A percentile compares a stretch with the other conserved stretches of the same genome.
These are phyloP conservation scores for Danio tinwini DNA, from an alignment of 2,797 vertebrate genomes.

Conservation along the genomic window DNA sequence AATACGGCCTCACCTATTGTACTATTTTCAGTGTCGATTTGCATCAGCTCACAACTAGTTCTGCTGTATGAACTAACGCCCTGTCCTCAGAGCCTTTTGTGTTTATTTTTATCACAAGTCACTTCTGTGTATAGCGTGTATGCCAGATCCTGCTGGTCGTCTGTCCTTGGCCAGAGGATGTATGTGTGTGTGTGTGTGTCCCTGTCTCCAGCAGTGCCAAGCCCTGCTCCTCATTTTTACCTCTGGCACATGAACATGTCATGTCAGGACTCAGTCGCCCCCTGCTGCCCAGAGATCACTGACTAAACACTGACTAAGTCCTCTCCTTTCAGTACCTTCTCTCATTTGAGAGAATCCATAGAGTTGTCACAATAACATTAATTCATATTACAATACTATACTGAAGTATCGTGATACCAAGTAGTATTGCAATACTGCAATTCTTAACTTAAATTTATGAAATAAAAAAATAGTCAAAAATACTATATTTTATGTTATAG, in stretches of 20 bases:
- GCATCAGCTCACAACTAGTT: not conserved
- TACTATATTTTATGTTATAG: no score
- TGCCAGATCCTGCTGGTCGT: constrained; percentile 30
- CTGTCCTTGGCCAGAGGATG: constrained; percentile 50
- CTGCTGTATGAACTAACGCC: not conserved
- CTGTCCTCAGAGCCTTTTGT: constrained; percentile 25
- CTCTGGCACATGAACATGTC: constrained; percentile 33
- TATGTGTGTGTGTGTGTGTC: constrained; percentile 11
- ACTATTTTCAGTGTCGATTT: not conserved
- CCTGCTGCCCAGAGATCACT: constrained; percentile 37
- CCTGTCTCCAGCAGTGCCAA: constrained; percentile 47
- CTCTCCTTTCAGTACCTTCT: constrained; percentile 11
- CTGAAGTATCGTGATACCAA: no score
- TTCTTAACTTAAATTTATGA: no score
- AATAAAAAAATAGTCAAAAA: no score
- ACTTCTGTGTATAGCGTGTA: constrained; percentile 7
- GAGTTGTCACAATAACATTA: no score
- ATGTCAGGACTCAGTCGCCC: constrained; percentile 42
- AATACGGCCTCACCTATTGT: not conserved
- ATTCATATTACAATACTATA: no score
- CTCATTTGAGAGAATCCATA: no score
- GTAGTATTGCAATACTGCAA: no score
- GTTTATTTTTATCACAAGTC: constrained; percentile 47
- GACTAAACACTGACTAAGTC: constrained; percentile 40
- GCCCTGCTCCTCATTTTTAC: constrained; percentile 44